Evolutionary conservation across 1,140 invertebrate genomes (phyloP).

Genomic region (Radopholus similis): DNA sequence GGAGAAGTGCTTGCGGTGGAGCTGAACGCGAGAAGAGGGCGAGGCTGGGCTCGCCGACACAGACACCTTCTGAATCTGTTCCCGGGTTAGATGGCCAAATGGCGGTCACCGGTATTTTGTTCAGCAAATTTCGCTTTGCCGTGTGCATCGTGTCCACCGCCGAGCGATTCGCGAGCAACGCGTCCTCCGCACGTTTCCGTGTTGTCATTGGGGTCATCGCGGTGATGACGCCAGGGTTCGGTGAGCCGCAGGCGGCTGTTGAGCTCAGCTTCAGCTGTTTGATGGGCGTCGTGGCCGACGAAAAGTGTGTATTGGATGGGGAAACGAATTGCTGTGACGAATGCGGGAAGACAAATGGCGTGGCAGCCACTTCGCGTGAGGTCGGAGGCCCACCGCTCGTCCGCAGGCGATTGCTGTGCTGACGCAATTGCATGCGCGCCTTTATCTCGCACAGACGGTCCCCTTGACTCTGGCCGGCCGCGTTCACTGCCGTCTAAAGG

Average conservation of each 20-base stretch:
- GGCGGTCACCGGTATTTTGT: not conserved
- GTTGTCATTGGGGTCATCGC: too few relatives aligned
- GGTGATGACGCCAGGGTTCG: too few relatives aligned
- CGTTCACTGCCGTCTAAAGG: constrained; percentile 41
- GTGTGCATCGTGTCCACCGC: not conserved
- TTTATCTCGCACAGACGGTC: constrained; percentile 46
- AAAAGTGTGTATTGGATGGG: not conserved
- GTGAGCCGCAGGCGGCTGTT: constrained; percentile 1
- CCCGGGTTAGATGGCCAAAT: not conserved
- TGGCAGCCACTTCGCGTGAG: not conserved
- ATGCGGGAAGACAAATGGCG: not conserved
- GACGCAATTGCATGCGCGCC: constrained; percentile 17
- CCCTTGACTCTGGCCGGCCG: constrained; percentile 40
- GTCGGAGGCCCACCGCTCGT: not conserved
- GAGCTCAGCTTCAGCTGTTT: constrained; percentile 29
- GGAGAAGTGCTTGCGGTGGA: not conserved
- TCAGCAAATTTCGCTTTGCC: not conserved
- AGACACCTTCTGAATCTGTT: constrained; percentile 8
- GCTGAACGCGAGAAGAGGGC: not conserved
- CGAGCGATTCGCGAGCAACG: too few relatives aligned
- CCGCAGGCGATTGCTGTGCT: not conserved
- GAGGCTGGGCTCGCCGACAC: not conserved
- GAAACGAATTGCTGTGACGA: not conserved
- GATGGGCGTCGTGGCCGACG: constrained; percentile 32
- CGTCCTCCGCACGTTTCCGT: too few relatives aligned